Base-by-base conservation (phyloP, 2,113 vertebrate species). In the Bolborhynchus lineola region DNA sequence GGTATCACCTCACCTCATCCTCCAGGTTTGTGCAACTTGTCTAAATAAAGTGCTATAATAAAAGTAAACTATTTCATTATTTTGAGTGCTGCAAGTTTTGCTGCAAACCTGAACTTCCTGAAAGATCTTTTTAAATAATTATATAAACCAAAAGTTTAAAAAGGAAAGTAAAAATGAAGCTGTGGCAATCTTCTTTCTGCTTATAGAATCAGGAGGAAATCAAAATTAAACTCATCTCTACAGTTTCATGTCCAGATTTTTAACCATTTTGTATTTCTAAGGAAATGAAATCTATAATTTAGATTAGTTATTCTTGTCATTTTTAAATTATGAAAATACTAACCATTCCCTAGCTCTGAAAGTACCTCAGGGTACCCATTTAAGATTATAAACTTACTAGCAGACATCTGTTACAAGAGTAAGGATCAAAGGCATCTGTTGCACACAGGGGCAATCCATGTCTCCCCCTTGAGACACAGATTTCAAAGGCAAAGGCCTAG, bases 1-100 rank as follows among this genome's bases (percentile, higher is more conserved):
- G 0, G 0, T 6, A 17, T 9, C 25, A 2, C 39, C 37, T 21
- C 0, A 0, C 7, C 20, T 52, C 39, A n/a, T 41, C 64, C 37
- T 29, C 31, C 63, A 88, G 64, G n/a, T 71, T 10, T 0, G 0
- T 21, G 41, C 15, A 39, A 13, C 17, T 33, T 39, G 57, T n/a
- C 37, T 50, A 23, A 46, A 81, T 16, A 83, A 77, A 91, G 26
- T 7, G 7, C 16, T 59, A 0, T 4, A 25, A 46, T 6, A 77
- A 6, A 12, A 17, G 1, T 18, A 42, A 63, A 50, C 4, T 26
- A 7, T 49, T 72, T 35, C 12, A 21, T 29, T 10, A 53, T 77
- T 63, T 69, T 53, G n/a, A 88, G 23, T 18, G 23, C n/a, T 70
- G 28, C 29, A 18, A 14, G 33, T 52, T 44, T 37, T 68, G 44